Percentiles rank a stretch among this genome's conserved stretches.
These are phyloP conservation scores for Muschampia plurimacula DNA, from an alignment of 2,888 invertebrate species.

Conservation along the genomic window DNA sequence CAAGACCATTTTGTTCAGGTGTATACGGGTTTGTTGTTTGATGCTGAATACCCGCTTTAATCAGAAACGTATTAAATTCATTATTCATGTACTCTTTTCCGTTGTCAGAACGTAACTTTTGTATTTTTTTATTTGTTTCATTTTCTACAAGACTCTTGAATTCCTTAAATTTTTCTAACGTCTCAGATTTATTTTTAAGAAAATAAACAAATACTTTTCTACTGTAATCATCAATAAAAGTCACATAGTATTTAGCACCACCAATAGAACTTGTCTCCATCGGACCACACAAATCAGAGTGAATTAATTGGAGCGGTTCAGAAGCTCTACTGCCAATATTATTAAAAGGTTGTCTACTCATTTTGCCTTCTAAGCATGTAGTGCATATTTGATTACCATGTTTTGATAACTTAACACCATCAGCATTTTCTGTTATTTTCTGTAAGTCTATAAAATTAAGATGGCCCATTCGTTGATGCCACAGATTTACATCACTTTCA, in stretches of 20 bases:
- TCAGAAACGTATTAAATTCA: conserved; percentile 9
- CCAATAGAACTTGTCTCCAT: conserved; percentile 11
- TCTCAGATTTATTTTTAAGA: conserved; percentile 37
- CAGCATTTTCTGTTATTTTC: neutral
- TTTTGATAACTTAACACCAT: neutral
- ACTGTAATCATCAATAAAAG: conserved; percentile 39
- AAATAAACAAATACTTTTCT: conserved; percentile 34
- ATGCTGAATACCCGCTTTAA: conserved; percentile 48
- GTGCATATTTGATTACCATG: neutral
- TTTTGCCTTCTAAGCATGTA: conserved; percentile 43
- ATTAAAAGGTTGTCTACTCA: conserved; percentile 39
- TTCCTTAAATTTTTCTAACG: conserved; percentile 29
- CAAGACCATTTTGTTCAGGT: conserved; percentile 55
- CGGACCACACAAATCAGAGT: conserved; percentile 38
- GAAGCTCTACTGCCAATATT: conserved; percentile 41
- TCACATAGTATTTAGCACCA: conserved; percentile 39
- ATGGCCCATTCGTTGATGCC: conserved; percentile 7
- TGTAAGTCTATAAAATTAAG: neutral
- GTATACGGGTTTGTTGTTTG: conserved; percentile 49
- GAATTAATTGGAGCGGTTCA: conserved; percentile 47
- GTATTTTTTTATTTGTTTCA: conserved; percentile 39
- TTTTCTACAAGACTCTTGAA: conserved; percentile 39
- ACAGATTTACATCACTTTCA: neutral
- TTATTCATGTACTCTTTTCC: conserved; percentile 40
- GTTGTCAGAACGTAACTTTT: conserved; percentile 43